Conservation (phyloP, 1,140 invertebrate genomes). For the Dufourea novaeangliae region DNA sequence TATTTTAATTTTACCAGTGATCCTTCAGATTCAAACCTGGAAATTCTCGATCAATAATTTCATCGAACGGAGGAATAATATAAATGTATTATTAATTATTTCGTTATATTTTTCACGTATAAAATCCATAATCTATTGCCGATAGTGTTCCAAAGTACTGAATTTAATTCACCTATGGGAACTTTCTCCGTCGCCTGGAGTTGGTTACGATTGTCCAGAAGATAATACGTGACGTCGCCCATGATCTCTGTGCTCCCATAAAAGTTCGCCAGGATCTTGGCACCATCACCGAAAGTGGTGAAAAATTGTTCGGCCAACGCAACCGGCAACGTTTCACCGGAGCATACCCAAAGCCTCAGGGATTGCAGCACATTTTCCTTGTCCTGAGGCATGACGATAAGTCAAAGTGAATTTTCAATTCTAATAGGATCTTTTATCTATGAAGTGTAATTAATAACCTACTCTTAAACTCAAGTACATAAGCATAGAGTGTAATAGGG, state of each 20-base stretch:
- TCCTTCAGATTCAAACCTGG: too few relatives aligned
- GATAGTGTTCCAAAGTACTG: too few relatives aligned
- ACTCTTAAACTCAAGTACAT: constrained; percentile 84
- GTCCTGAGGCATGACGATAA: constrained; percentile 38
- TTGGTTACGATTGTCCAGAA: constrained; percentile 81
- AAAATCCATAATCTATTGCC: too few relatives aligned
- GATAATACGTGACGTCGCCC: constrained; percentile 89
- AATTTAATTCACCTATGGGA: constrained; percentile 87
- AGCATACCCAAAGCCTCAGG: constrained; percentile 91
- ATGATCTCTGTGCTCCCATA: constrained; percentile 95
- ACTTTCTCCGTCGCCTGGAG: constrained; percentile 86
- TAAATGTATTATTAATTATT: too few relatives aligned
- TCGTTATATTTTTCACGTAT: too few relatives aligned
- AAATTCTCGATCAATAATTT: too few relatives aligned
- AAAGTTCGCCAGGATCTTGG: constrained; percentile 89
- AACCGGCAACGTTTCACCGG: constrained; percentile 88
- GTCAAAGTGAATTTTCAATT: background rate
- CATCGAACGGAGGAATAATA: too few relatives aligned
- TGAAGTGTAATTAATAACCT: too few relatives aligned
- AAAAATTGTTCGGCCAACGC: constrained; percentile 88
- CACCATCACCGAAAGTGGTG: constrained; percentile 83
- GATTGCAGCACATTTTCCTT: constrained; percentile 80
- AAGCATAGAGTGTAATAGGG: constrained; percentile 88
- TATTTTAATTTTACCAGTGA: too few relatives aligned
- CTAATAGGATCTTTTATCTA: too few relatives aligned